Conservation (phyloP, 2,797 vertebrate species). For the Pelochelys cantorii region DNA sequence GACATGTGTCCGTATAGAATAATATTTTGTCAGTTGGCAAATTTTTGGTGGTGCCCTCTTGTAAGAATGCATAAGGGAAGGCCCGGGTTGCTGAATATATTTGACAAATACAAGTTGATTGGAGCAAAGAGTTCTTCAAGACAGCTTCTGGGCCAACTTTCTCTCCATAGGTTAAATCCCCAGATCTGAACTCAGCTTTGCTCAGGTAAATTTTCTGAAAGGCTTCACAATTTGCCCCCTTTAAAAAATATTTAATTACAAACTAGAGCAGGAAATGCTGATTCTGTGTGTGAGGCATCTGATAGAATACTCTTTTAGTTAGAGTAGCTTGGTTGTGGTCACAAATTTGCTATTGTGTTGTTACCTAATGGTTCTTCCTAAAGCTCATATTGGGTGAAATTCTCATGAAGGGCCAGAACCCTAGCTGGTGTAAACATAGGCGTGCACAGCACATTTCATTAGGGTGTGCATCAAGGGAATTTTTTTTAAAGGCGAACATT, state of each 20-base stretch:
- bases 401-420: background rate
- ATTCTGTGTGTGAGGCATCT: background rate
- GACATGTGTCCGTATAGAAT: slow-evolving; percentile 70
- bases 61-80: slow-evolving; percentile 22
- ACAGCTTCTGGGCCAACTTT: slow-evolving; percentile 33
- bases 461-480: too few species aligned
- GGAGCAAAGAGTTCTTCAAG: slow-evolving; percentile 55
- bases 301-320: background rate
- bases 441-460: too few species aligned
- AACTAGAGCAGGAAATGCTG: background rate
- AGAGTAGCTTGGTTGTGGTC: background rate
- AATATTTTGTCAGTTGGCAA: slow-evolving; percentile 39
- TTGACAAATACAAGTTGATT: slow-evolving; percentile 16
- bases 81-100: background rate
- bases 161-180: slow-evolving; percentile 24
- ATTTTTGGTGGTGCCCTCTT: slow-evolving; percentile 52
- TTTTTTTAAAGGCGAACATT: too few species aligned
- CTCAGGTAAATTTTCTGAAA: background rate
- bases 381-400: background rate
- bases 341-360: background rate
- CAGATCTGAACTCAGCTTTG: slow-evolving; percentile 10
- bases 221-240: background rate
- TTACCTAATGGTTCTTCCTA: background rate
- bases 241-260: background rate
- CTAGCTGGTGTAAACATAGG: background rate